A percentile compares a stretch with the other conserved stretches of the same genome.
Conservation (phyloP, 2,888 invertebrate species). For the Cryptus armator region DNA sequence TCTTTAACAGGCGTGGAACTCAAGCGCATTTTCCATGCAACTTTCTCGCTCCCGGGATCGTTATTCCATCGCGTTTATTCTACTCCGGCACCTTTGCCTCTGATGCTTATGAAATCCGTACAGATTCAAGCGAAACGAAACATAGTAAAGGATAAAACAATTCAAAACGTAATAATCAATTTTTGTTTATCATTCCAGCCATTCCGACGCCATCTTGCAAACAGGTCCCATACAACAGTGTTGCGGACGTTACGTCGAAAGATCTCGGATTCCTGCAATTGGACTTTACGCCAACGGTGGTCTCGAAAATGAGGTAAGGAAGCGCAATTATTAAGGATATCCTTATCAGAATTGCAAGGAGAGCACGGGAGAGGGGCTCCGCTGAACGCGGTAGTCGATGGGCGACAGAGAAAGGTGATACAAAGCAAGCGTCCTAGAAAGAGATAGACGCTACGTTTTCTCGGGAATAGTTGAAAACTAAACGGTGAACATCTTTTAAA, state of each 20-base stretch:
- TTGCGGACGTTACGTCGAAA: constrained; percentile 81
- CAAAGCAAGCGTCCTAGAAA: too few species aligned
- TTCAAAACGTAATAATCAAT: not conserved
- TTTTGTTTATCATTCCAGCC: constrained; percentile 71
- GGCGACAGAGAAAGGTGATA: too few species aligned
- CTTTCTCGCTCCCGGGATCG: constrained; percentile 3
- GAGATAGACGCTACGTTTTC: too few species aligned
- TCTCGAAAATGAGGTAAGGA: constrained; percentile 83
- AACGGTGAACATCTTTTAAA: too few species aligned
- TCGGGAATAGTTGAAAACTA: too few species aligned
- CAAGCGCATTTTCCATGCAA: constrained; percentile 16
- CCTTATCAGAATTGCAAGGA: too few species aligned
- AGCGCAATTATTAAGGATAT: constrained; percentile 12
- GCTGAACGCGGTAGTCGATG: too few species aligned
- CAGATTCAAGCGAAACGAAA: not conserved
- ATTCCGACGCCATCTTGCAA: constrained; percentile 79
- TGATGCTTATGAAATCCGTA: not conserved
- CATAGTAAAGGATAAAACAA: not conserved
- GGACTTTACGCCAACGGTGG: constrained; percentile 82
- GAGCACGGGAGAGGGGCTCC: too few species aligned
- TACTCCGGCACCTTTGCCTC: not conserved
- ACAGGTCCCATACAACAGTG: constrained; percentile 81
- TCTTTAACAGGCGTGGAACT: constrained; percentile 24
- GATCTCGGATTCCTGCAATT: constrained; percentile 82
- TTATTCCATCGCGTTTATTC: constrained; percentile 26